phyloP scores from a whole-genome alignment of 1,140 invertebrate genomes.

The Calephelis nemesis region DNA sequence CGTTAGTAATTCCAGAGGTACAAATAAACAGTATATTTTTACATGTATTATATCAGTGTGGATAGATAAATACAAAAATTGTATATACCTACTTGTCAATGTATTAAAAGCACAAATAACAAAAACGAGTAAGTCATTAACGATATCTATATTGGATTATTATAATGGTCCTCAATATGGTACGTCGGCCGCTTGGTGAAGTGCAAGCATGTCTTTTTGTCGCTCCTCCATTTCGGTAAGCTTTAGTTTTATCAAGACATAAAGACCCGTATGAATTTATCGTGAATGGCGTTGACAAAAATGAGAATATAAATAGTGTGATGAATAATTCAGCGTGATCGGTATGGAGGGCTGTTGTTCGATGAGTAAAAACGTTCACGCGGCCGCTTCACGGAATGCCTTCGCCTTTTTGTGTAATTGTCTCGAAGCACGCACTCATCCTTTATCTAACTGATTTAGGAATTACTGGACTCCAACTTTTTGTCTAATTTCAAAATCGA shows the following conservation, averaged over 20 bases:
- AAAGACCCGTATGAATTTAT: conserved; percentile 76
- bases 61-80: too few relatives aligned
- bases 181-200: conserved; percentile 43
- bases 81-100: background rate
- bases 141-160: conserved; percentile 37
- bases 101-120: background rate
- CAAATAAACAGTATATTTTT: too few relatives aligned
- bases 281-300: conserved; percentile 75
- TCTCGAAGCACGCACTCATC: conserved; percentile 70
- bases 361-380: conserved; percentile 57
- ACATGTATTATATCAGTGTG: too few relatives aligned
- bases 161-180: conserved; percentile 40
- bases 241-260: conserved; percentile 77
- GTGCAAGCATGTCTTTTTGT: conserved; percentile 51
- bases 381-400: conserved; percentile 64
- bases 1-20: too few relatives aligned
- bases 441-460: conserved; percentile 77
- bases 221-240: conserved; percentile 59
- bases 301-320: conserved; percentile 77
- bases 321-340: conserved; percentile 78
- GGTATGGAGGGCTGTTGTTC: conserved; percentile 66
- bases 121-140: conserved; percentile 20
- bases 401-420: conserved; percentile 75
- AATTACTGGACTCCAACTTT: conserved; percentile 58
- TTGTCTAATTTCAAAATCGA: conserved; percentile 37